phyloP scores from a whole-genome alignment of 2,113 vertebrate species.

The Triplophysa dalaica region DNA sequence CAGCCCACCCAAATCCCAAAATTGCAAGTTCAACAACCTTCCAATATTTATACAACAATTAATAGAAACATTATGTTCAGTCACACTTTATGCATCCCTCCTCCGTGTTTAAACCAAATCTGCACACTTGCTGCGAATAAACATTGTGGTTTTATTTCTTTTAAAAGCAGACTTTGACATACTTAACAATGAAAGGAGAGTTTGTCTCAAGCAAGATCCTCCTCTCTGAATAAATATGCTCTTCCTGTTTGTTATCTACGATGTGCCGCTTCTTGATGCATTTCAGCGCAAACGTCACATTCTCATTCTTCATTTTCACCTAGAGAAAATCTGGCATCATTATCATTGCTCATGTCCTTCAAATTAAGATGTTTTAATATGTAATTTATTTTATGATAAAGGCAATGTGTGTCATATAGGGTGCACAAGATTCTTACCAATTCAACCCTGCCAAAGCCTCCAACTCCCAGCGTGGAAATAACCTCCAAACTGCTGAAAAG shows the following conservation, averaged over 20 bases:
- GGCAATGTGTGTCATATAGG: neutral
- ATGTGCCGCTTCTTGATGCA: slow-evolving; percentile 79
- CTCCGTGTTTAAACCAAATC: too few species aligned
- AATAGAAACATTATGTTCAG: too few species aligned
- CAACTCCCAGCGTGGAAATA: slow-evolving; percentile 72
- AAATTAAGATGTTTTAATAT: neutral
- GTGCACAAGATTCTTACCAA: slow-evolving; percentile 62
- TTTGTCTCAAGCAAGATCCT: slow-evolving; percentile 72
- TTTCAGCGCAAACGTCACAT: slow-evolving; percentile 73
- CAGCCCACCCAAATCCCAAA: neutral
- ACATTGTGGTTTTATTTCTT: neutral
- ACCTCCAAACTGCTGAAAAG: slow-evolving; percentile 72
- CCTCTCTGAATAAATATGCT: slow-evolving; percentile 78
- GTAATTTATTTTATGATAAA: neutral
- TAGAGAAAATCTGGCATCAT: slow-evolving; percentile 41
- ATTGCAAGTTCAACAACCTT: neutral
- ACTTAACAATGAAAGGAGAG: slow-evolving; percentile 75
- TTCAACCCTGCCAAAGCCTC: slow-evolving; percentile 76
- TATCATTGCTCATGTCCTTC: neutral
- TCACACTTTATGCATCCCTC: too few species aligned
- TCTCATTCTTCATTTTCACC: slow-evolving; percentile 72
- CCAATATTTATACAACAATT: too few species aligned
- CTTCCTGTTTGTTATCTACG: slow-evolving; percentile 77
- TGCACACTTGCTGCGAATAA: neutral
- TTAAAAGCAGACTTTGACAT: slow-evolving; percentile 9